These are phyloP conservation scores for Hypselothyrea guttata DNA, from an alignment of 2,888 invertebrate species.

Conservation along the genomic window DNA sequence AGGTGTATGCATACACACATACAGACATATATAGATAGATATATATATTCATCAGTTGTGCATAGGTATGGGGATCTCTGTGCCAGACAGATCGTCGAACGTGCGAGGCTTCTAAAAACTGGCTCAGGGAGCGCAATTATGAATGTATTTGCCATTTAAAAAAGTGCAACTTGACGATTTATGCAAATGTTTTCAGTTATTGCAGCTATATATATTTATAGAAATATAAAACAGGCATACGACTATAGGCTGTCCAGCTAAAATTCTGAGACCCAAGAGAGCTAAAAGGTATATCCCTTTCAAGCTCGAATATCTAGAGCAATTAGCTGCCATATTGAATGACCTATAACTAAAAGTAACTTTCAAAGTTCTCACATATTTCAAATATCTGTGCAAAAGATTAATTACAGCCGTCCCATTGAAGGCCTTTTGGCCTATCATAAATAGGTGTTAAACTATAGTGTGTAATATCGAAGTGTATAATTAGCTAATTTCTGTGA, in stretches of 20 bases:
- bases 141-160: conserved; percentile 33
- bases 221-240: too few species aligned
- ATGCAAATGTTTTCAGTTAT: background rate
- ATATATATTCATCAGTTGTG: background rate
- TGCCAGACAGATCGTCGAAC: conserved; percentile 67
- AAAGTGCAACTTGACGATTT: background rate
- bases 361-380: background rate
- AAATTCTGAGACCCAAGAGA: too few species aligned
- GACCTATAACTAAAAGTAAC: background rate
- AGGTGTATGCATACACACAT: conserved; percentile 10
- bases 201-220: background rate
- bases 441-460: too few species aligned
- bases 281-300: too few species aligned
- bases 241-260: too few species aligned
- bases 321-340: too few species aligned
- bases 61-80: background rate
- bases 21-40: background rate
- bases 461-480: too few species aligned
- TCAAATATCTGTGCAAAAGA: too few species aligned
- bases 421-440: too few species aligned
- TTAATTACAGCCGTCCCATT: too few species aligned
- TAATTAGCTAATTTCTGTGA: background rate
- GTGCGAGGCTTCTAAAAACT: conserved; percentile 49
- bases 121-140: conserved; percentile 35
- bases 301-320: too few species aligned